Conservation (phyloP, 2,797 vertebrate genomes). For the Valencia hispanica region DNA sequence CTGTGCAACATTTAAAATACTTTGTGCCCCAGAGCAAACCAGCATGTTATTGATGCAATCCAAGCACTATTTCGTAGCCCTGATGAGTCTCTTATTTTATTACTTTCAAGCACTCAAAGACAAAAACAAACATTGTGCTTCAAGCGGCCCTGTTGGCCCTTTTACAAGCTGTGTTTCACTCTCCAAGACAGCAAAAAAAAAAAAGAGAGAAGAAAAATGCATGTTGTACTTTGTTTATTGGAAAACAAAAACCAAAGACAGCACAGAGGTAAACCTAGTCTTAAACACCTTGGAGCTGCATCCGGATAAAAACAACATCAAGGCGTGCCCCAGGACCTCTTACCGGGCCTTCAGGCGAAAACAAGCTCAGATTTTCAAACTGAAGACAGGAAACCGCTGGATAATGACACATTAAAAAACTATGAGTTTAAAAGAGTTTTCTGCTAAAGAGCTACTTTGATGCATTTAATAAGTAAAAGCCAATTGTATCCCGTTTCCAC, state of each 20-base stretch:
- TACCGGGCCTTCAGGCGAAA: background rate
- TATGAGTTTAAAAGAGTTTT: conserved; percentile 7
- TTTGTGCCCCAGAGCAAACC: conserved; percentile 12
- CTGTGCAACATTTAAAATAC: conserved; percentile 1
- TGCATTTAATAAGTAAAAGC: background rate
- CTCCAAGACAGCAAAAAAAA: conserved; percentile 3
- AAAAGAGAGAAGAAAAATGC: background rate
- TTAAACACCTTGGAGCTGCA: background rate
- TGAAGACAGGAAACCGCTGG: background rate
- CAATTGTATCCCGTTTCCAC: background rate
- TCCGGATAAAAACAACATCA: background rate
- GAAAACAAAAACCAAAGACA: background rate
- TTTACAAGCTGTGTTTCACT: conserved; percentile 9
- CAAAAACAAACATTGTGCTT: conserved; percentile 37
- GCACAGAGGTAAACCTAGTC: conserved; percentile 3
- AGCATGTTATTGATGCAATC: conserved; percentile 15
- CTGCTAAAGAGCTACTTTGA: background rate
- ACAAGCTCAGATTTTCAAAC: background rate
- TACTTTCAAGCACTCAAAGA: conserved; percentile 28
- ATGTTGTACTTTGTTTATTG: background rate
- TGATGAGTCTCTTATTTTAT: conserved; percentile 21
- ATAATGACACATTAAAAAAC: background rate
- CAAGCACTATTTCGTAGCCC: conserved; percentile 27
- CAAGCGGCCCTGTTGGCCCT: conserved; percentile 19
- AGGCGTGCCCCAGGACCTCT: background rate